phyloP scores from a whole-genome alignment of 2,113 vertebrate genomes.

The Sardina pilchardus region DNA sequence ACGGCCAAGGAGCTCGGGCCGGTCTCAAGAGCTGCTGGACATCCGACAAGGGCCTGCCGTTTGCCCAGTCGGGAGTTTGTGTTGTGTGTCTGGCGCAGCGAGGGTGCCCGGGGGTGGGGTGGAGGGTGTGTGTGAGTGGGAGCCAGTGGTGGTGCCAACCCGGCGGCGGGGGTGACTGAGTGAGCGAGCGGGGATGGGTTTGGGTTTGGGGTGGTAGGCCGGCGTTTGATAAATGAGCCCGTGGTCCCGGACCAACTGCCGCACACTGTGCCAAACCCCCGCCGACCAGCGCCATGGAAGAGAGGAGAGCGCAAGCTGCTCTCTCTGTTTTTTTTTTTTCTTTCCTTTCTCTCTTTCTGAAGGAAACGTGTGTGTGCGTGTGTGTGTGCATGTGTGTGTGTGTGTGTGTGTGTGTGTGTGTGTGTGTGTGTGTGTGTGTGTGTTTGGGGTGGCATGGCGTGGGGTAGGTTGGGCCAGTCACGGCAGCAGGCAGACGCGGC shows the following conservation, averaged over 20 bases:
- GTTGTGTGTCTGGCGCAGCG: neutral
- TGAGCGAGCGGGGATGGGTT: conserved; percentile 3
- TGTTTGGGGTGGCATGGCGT: neutral
- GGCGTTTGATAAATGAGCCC: conserved; percentile 53
- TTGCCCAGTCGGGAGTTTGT: conserved; percentile 43
- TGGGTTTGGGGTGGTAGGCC: neutral
- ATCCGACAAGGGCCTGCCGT: conserved; percentile 15
- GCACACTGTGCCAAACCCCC: conserved; percentile 15
- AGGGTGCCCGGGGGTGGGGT: conserved; percentile 1
- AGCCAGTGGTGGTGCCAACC: neutral
- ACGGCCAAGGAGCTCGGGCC: neutral
- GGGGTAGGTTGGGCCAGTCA: neutral
- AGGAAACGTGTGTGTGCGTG: too few relatives aligned
- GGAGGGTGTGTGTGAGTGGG: neutral
- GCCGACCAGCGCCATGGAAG: conserved; percentile 30
- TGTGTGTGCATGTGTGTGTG: too few relatives aligned
- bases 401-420: too few relatives aligned
- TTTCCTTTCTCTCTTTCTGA: neutral
- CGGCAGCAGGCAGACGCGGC: conserved; percentile 14
- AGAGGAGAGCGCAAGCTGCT: conserved; percentile 28
- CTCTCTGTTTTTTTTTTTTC: conserved; percentile 47
- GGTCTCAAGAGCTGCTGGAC: conserved; percentile 26
- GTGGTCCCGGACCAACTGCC: conserved; percentile 44
- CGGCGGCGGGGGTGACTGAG: conserved; percentile 15
- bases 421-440: neutral